Conservation (phyloP, 2,113 vertebrate species). For the Gyps fulvus region DNA sequence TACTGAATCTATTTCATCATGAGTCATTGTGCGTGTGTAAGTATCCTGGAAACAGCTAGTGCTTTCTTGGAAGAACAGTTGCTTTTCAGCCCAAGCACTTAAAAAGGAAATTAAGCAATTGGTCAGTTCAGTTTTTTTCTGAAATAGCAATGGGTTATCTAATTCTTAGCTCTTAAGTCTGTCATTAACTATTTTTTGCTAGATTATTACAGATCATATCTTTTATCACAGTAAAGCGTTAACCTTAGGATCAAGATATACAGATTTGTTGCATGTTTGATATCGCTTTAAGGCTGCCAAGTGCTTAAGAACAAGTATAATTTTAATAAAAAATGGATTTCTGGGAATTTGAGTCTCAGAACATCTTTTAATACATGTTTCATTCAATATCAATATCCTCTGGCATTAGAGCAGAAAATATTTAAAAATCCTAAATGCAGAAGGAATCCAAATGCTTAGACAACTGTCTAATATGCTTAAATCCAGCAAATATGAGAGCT, state of each 20-base stretch:
- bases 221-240: conserved; percentile 64
- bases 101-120: conserved; percentile 85
- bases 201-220: conserved; percentile 70
- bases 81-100: conserved; percentile 83
- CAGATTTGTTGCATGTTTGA: conserved; percentile 57
- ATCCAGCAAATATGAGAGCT: not conserved
- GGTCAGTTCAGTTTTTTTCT: conserved; percentile 75
- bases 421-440: conserved; percentile 48
- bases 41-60: conserved; percentile 88
- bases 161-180: conserved; percentile 73
- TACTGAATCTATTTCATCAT: conserved; percentile 87
- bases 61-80: conserved; percentile 87
- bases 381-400: conserved; percentile 38
- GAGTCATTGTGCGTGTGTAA: conserved; percentile 87
- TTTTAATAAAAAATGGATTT: conserved; percentile 70
- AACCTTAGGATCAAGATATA: conserved; percentile 67
- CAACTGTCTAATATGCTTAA: conserved; percentile 54
- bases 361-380: conserved; percentile 46
- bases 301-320: conserved; percentile 67
- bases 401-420: conserved; percentile 48
- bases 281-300: conserved; percentile 56
- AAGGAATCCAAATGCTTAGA: conserved; percentile 46
- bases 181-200: conserved; percentile 76
- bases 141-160: conserved; percentile 73
- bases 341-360: conserved; percentile 64